A percentile compares a stretch with the other conserved stretches of the same genome.
Evolutionary conservation across 2,888 invertebrate genomes (phyloP).

Genomic region (Drosophila meridionalis): DNA sequence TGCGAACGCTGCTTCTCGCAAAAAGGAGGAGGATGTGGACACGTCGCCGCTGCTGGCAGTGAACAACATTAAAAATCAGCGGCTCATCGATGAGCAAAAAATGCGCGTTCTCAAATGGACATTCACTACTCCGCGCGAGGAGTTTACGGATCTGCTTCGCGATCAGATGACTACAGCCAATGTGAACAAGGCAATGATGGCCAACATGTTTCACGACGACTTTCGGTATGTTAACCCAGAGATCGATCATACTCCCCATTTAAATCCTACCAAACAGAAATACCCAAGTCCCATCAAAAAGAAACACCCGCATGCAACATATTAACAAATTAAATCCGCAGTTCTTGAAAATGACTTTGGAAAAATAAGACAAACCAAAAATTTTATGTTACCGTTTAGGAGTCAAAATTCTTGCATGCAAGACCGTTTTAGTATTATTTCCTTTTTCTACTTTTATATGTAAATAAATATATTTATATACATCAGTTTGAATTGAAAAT

Average conservation of each 20-base stretch:
- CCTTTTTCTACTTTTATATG: background rate
- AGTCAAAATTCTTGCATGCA: background rate
- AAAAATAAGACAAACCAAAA: background rate
- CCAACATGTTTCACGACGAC: slow-evolving; percentile 97
- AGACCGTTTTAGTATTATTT: background rate
- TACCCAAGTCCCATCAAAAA: background rate
- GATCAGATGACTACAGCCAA: slow-evolving; percentile 96
- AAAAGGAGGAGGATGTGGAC: slow-evolving; percentile 95
- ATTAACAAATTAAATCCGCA: background rate
- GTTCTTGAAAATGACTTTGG: background rate
- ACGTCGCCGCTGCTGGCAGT: slow-evolving; percentile 91
- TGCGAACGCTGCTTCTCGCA: slow-evolving; percentile 86
- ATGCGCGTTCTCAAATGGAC: slow-evolving; percentile 97
- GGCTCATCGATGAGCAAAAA: slow-evolving; percentile 97
- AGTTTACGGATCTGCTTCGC: slow-evolving; percentile 96
- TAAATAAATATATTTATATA: background rate
- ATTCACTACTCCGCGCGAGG: slow-evolving; percentile 95
- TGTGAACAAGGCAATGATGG: slow-evolving; percentile 93
- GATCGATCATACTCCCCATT: background rate
- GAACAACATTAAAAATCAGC: slow-evolving; percentile 95
- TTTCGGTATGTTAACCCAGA: slow-evolving; percentile 87
- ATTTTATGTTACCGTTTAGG: background rate
- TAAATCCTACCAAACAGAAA: background rate
- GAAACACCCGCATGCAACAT: background rate
- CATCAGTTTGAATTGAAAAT: background rate